Evolutionary conservation across 2,113 vertebrate genomes (phyloP).

Genomic region (Numenius arquata): DNA sequence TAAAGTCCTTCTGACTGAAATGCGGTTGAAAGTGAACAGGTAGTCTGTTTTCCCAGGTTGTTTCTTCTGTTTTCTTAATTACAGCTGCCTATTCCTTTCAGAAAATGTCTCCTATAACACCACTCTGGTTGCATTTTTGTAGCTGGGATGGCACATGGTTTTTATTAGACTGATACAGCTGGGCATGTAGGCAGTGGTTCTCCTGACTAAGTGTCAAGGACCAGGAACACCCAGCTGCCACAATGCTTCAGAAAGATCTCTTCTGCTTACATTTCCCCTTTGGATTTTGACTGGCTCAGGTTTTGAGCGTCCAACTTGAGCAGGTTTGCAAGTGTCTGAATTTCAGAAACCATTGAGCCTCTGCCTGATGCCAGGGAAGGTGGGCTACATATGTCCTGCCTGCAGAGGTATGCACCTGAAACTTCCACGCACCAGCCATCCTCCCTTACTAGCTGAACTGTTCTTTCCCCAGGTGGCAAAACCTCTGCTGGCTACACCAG

Average conservation of each 20-base stretch:
- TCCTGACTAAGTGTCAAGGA: background rate
- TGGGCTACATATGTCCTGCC: background rate
- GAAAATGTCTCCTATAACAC: background rate
- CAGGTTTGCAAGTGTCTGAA: background rate
- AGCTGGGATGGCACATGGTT: background rate
- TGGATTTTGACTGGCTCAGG: background rate
- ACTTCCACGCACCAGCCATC: too few species aligned
- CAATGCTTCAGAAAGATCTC: background rate
- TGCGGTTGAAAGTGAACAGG: background rate
- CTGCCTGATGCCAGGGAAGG: background rate
- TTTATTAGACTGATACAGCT: background rate
- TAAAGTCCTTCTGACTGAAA: background rate
- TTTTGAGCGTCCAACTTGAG: background rate
- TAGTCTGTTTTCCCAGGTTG: background rate
- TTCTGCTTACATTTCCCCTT: background rate
- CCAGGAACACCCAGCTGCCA: background rate
- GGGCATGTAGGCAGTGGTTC: background rate
- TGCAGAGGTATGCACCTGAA: rapidly evolving
- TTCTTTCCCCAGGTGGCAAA: slow-evolving; percentile 65
- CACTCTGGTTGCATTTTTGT: background rate
- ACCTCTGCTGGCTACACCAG: slow-evolving; percentile 62
- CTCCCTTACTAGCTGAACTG: background rate
- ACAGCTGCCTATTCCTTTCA: background rate
- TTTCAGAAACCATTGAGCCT: background rate
- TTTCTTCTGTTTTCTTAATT: background rate